Percentiles rank a stretch among this genome's conserved stretches.
These are phyloP conservation scores for Sciurus carolinensis DNA, from an alignment of 2,797 vertebrate species.

Conservation along the genomic window DNA sequence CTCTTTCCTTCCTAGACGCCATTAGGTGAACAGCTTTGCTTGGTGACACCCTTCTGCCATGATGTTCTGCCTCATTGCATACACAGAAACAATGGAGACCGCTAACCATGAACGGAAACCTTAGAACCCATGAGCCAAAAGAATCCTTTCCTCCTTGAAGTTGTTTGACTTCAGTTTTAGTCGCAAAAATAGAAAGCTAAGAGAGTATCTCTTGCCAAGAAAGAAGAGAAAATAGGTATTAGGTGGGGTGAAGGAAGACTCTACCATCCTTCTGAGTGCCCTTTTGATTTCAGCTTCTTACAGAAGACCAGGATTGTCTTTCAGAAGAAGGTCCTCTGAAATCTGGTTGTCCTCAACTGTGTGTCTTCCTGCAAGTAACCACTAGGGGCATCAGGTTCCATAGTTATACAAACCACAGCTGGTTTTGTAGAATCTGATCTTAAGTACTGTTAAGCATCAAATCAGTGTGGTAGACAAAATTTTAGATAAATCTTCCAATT, in stretches of 20 bases:
- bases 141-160: background rate
- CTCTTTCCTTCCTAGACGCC: background rate
- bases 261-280: background rate
- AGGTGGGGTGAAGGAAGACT: background rate
- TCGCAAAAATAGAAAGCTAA: background rate
- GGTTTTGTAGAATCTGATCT: background rate
- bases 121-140: background rate
- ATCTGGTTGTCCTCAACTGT: background rate
- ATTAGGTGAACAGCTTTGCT: background rate
- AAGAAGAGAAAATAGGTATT: background rate
- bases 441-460: background rate
- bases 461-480: background rate
- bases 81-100: too few species aligned
- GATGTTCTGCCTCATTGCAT: background rate
- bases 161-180: background rate
- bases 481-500: background rate
- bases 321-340: background rate
- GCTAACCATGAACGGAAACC: too few species aligned
- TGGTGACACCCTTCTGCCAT: background rate
- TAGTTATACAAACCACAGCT: background rate
- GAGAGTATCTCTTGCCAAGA: background rate
- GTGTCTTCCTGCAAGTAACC: background rate
- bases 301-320: background rate
- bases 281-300: background rate
- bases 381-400: background rate